Conservation (phyloP, 2,888 invertebrate genomes). For the Diabrotica balteata region DNA sequence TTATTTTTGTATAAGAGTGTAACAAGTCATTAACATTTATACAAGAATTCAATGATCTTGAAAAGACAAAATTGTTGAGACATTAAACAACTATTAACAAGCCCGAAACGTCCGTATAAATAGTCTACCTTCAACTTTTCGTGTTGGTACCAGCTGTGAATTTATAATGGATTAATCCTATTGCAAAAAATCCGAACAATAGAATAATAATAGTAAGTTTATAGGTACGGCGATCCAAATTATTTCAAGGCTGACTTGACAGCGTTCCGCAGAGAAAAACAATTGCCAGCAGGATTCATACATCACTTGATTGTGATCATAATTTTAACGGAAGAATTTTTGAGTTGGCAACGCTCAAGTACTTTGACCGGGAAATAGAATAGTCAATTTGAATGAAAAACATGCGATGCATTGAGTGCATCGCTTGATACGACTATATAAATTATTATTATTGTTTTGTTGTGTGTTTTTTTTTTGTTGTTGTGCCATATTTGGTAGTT, state of each 20-base stretch:
- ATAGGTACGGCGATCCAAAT: constrained; percentile 38
- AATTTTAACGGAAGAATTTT: constrained; percentile 21
- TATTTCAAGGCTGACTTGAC: constrained; percentile 43
- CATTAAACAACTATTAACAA: no score
- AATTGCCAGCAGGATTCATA: constrained; percentile 44
- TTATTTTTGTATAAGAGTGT: no score
- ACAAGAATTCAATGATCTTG: no score
- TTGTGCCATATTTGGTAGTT: constrained; percentile 3
- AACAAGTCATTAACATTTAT: no score
- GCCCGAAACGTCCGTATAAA: no score
- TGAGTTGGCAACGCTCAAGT: constrained; percentile 16
- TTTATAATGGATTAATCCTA: background rate
- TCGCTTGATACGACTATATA: constrained; percentile 1
- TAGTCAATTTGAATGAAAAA: background rate
- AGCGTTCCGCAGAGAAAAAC: constrained; percentile 30
- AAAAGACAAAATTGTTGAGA: no score
- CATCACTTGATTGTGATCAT: constrained; percentile 38
- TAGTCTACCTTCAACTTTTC: background rate
- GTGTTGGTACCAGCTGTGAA: background rate
- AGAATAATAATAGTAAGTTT: constrained; percentile 6
- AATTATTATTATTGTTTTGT: constrained; percentile 5
- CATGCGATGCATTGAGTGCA: constrained; percentile 9
- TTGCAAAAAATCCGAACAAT: constrained; percentile 8
- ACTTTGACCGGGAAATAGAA: constrained; percentile 16
- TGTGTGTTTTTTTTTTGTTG: background rate